These are phyloP conservation scores for Odobenus rosmarus DNA, from an alignment of 2,113 vertebrate species.

Conservation along the genomic window DNA sequence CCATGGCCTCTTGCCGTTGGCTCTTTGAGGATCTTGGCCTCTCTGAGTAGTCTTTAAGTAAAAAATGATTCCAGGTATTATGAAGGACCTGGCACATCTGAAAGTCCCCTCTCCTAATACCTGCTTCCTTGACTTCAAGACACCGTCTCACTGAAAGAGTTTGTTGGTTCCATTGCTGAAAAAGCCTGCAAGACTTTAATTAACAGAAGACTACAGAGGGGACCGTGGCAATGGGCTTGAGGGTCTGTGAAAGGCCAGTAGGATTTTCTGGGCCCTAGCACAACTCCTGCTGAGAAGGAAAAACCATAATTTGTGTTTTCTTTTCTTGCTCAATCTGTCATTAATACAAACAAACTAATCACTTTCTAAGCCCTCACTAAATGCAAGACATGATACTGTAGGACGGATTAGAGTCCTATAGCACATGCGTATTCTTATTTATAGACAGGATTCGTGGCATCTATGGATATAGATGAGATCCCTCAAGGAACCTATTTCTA, in stretches of 20 bases:
- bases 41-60: background rate
- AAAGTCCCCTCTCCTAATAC: background rate
- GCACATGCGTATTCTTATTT: background rate
- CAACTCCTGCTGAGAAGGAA: background rate
- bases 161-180: background rate
- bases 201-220: background rate
- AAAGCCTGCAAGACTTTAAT: background rate
- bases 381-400: background rate
- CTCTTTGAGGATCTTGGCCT: background rate
- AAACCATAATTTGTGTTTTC: background rate
- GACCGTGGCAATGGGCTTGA: rapidly evolving
- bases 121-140: background rate
- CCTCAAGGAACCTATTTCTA: background rate
- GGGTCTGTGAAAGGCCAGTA: background rate
- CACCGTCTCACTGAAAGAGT: background rate
- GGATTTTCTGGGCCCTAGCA: background rate
- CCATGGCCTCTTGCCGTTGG: background rate
- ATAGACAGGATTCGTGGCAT: background rate
- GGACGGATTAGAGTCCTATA: background rate
- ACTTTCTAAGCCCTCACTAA: background rate
- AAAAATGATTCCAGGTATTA: background rate
- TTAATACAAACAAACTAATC: background rate
- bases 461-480: background rate
- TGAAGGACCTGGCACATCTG: background rate
- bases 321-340: background rate